A percentile compares a stretch with the other conserved stretches of the same genome.
These are phyloP conservation scores for Chrysolina haemoptera DNA, from an alignment of 2,888 invertebrate species.

Conservation along the genomic window DNA sequence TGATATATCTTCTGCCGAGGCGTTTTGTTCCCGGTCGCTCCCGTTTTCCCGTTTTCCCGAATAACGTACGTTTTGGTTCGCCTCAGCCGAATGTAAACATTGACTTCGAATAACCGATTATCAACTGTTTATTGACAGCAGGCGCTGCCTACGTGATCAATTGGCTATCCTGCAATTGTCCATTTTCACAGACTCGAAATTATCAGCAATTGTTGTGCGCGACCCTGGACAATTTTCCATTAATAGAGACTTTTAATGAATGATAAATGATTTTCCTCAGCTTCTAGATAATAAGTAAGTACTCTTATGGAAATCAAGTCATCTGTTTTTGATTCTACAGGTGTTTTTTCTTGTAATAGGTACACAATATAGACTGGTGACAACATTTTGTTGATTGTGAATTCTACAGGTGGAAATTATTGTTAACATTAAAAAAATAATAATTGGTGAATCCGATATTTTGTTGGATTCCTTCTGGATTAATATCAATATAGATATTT, in stretches of 20 bases:
- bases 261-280: background rate
- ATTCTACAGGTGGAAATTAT: background rate
- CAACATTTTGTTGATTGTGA: background rate
- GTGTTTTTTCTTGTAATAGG: background rate
- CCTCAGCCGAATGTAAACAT: slow-evolving; percentile 27
- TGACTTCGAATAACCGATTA: background rate
- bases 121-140: background rate
- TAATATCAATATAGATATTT: no score
- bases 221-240: slow-evolving; percentile 10
- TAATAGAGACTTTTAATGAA: slow-evolving; percentile 2
- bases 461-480: no score
- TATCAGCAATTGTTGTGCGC: background rate
- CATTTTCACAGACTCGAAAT: slow-evolving; percentile 2
- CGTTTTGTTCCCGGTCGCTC: slow-evolving; percentile 44
- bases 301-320: background rate
- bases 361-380: background rate
- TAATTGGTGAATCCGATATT: no score
- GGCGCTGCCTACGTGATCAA: background rate
- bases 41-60: slow-evolving; percentile 37
- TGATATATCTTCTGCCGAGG: slow-evolving; percentile 54
- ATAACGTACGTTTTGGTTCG: slow-evolving; percentile 38
- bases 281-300: slow-evolving; percentile 23
- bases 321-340: background rate
- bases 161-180: background rate
- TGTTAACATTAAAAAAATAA: background rate